Base-by-base conservation (phyloP, 2,797 vertebrate genomes). In the Phyllotis vaccarum region DNA sequence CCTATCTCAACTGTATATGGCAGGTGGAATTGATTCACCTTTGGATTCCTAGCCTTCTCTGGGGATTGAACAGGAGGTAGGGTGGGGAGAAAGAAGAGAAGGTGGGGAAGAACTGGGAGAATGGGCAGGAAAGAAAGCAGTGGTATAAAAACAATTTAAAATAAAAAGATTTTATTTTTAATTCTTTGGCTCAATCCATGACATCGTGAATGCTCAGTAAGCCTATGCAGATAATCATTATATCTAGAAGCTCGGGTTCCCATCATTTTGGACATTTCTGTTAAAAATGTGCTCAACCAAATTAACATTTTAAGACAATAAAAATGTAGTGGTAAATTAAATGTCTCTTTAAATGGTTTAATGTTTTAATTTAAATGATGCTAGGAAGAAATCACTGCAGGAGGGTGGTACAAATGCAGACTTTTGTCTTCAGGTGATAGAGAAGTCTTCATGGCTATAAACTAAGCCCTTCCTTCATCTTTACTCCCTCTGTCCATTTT, bases 361-460 rank as follows among this genome's bases (percentile, higher is more conserved):
- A 75, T 85, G 83, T 82, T 17, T 93, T 86, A 60, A 80, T 89
- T 79, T 74, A 34, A 86, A 75, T 68, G 21, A 89, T 16, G 7
- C 52, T 81, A 76, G 5, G 3, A 37, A 72, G 19, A 40, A 52
- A 27, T 76, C 10, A 64, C 14, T 12, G 2, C 54, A 91, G 7
- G 0, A 58, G 86, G 92, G 74, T 86, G 43, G 27, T 34, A 31
- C 66, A 85, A 74, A 58, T 49, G 6, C 21, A 91, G 2, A 56
- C 37, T 89, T 92, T 88, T 86, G 58, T 68, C 68, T 82, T n/a
- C 14, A 49, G 21, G n/a, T 66, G 13, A 29, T 37, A 24, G 14
- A 72, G 2, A 80, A 75, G 56, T 56, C 24, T 87, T 34, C 9
- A 70, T 34, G 34, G 90, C 19, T 94, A 64, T 68, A 60, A 60